Evolutionary conservation across 2,797 vertebrate species (phyloP).

Genomic region (Scolopax rusticola): DNA sequence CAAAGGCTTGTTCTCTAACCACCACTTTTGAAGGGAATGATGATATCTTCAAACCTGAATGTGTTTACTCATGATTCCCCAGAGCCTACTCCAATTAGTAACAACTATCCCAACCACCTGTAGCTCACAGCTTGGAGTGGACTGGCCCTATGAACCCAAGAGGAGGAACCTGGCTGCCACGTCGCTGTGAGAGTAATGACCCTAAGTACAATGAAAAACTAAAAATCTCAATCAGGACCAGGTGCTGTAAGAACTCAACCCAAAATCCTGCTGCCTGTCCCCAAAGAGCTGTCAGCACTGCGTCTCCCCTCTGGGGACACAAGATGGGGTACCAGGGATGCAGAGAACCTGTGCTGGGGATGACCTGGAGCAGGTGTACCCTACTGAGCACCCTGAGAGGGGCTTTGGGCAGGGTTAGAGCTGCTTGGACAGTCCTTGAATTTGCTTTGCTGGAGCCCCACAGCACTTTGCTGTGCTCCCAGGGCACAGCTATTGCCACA

Average conservation of each 20-base stretch:
- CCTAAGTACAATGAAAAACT: neutral
- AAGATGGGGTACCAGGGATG: neutral
- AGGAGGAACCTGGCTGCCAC: neutral
- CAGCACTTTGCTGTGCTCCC: too few species aligned
- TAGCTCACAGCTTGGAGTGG: neutral
- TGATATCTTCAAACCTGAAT: neutral
- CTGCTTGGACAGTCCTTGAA: neutral
- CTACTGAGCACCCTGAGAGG: too few species aligned
- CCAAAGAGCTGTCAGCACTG: too few species aligned
- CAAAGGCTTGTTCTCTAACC: rapidly evolving
- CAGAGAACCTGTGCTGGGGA: neutral
- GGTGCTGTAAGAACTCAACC: neutral
- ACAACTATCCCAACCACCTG: neutral
- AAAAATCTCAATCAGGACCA: neutral
- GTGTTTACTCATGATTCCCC: neutral
- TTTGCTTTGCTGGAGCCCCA: neutral
- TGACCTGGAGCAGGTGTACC: too few species aligned
- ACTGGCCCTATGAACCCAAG: neutral
- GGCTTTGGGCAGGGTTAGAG: neutral
- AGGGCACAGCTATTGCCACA: rapidly evolving
- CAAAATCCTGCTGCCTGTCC: neutral
- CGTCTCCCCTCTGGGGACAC: rapidly evolving
- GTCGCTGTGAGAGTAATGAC: rapidly evolving
- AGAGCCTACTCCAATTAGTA: neutral
- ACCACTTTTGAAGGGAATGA: neutral